Evolutionary conservation across 2,113 vertebrate species (phyloP), one percentile per base, ranked within the genome.

Genomic region (Hypocryptadius cinnamomeus): DNA sequence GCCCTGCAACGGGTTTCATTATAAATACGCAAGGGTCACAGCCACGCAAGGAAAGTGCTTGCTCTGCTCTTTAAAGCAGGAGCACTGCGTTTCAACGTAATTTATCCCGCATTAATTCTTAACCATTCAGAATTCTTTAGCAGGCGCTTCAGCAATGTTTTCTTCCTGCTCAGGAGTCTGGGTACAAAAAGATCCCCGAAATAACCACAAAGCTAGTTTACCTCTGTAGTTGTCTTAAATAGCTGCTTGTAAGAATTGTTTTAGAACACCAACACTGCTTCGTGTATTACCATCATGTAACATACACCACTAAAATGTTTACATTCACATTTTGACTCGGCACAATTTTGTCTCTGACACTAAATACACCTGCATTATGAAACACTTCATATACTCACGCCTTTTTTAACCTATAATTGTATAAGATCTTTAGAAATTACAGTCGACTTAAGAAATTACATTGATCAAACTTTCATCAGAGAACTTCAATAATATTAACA

Each of bases 1-100:
- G 7, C 17, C 22, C 4, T 1, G 23, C 69, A 8, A 5, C 8
- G 2, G 9, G 3, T 5, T 19, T 27, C 40, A 2, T 37, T 53
- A 8, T 5, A 37, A 47, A 24, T 3, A 39, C 0, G 8, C 17
- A n/a, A 53, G 20, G 47, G 3, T 17, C 5, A 3, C 11, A 15
- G 15, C 22, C 53, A n/a, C 0, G 1, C 66, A 8, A 22, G 11
- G 20, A 14, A 40, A 51, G 0, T 6, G 24, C 6, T 33, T 42
- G 11, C 25, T 22, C 2, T 4, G 5, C 20, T 63, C 47, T 48
- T 50, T 5, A 25, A 13, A 60, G 40, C n/a, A 48, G 25, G 15
- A 53, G 6, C 15, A n/a, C 14, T 24, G 56, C 25, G 5, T 16
- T 77, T 20, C 21, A 35, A 40, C 5, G 0, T 9, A 3, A 8